Conservation (phyloP, 2,797 vertebrate species). For the Eremophila alpestris region DNA sequence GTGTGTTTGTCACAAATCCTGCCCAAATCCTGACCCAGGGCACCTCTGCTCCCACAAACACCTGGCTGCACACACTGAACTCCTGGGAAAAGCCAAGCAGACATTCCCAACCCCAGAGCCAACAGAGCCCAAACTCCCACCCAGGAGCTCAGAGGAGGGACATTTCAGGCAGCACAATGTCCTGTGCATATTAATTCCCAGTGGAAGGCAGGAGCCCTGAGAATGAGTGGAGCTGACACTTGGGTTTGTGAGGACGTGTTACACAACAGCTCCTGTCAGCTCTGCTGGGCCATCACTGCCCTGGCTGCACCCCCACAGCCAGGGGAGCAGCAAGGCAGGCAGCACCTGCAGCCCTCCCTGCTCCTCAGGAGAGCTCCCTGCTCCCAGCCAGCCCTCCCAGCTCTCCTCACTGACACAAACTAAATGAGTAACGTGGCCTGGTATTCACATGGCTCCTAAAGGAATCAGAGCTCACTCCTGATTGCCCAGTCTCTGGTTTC, state of each 20-base stretch:
- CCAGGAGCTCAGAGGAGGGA: background rate
- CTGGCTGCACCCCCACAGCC: background rate
- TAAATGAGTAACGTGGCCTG: background rate
- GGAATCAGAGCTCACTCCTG: background rate
- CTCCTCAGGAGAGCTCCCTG: no score
- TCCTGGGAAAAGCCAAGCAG: no score
- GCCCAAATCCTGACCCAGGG: background rate
- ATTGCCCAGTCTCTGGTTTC: background rate
- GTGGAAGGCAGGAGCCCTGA: background rate
- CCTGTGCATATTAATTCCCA: background rate
- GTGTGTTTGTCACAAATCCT: background rate
- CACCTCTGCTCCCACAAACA: accelerated
- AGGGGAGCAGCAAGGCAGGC: background rate
- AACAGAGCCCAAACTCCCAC: accelerated
- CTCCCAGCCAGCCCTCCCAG: background rate
- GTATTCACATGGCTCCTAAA: background rate
- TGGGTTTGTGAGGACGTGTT: background rate
- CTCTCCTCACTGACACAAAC: background rate
- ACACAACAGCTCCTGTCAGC: constrained; percentile 15
- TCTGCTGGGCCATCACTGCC: background rate
- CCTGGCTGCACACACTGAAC: accelerated
- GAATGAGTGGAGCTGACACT: constrained; percentile 12
- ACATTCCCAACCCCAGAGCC: background rate
- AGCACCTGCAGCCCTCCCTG: background rate
- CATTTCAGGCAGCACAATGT: background rate